Conservation (phyloP, 2,888 invertebrate genomes). For the Calameuta filiformis region DNA sequence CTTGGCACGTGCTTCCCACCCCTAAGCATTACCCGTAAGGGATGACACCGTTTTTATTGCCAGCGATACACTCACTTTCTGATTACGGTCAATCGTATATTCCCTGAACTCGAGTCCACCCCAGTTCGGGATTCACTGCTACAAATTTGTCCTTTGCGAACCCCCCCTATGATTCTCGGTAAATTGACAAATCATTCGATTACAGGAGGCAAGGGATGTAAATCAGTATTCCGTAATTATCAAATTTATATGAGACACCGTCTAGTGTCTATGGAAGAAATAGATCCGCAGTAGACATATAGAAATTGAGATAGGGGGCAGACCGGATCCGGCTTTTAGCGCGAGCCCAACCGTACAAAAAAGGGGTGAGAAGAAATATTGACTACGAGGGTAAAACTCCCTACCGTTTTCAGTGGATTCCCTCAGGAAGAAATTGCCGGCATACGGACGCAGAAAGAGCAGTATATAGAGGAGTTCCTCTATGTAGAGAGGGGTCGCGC, state of each 20-base stretch:
- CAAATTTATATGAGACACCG: neutral
- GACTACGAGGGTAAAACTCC: constrained; percentile 2
- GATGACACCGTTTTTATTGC: constrained; percentile 61
- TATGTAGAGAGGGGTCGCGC: neutral
- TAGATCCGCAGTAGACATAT: neutral
- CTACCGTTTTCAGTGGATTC: neutral
- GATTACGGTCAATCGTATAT: constrained; percentile 49
- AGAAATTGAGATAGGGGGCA: neutral
- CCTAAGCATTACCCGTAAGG: constrained; percentile 26
- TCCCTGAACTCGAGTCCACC: neutral
- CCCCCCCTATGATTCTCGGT: neutral
- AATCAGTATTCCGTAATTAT: neutral
- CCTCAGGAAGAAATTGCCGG: constrained; percentile 1
- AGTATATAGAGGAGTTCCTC: neutral
- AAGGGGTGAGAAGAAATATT: constrained; percentile 9
- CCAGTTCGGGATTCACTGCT: neutral
- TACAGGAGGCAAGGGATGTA: neutral
- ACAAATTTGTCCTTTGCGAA: neutral
- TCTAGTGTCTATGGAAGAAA: neutral
- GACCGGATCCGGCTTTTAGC: constrained; percentile 7
- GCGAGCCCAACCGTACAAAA: neutral
- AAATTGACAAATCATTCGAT: neutral
- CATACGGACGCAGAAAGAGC: neutral
- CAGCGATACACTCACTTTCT: constrained; percentile 40
- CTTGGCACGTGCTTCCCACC: constrained; percentile 45